These are phyloP conservation scores for Drosophila lacicola DNA, from an alignment of 2,888 invertebrate species.

Conservation along the genomic window DNA sequence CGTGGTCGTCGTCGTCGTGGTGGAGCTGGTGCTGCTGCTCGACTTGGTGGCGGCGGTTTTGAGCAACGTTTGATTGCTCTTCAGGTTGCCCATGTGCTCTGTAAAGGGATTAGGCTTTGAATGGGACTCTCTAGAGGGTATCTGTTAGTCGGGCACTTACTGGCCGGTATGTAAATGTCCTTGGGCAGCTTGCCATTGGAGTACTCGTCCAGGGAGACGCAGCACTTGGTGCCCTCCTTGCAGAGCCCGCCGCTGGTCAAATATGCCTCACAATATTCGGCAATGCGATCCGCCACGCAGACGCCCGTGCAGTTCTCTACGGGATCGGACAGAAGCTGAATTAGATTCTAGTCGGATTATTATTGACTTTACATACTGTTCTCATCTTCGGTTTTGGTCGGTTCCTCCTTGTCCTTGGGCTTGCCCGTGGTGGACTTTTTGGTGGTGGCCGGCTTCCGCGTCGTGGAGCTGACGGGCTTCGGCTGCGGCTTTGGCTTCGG, in stretches of 20 bases:
- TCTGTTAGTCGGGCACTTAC: conserved; percentile 72
- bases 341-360: neutral
- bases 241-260: conserved; percentile 90
- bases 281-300: conserved; percentile 92
- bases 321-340: neutral
- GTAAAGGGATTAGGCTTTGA: neutral
- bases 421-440: conserved; percentile 72
- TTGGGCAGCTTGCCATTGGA: conserved; percentile 89
- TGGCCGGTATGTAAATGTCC: conserved; percentile 90
- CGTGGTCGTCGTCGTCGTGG: conserved; percentile 39
- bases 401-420: conserved; percentile 59
- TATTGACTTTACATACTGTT: conserved; percentile 52
- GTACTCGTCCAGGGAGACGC: conserved; percentile 91
- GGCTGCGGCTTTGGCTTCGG: conserved; percentile 73
- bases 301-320: conserved; percentile 89
- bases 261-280: conserved; percentile 94
- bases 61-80: conserved; percentile 67
- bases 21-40: conserved; percentile 38
- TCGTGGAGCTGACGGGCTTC: conserved; percentile 63
- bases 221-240: conserved; percentile 91
- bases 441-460: conserved; percentile 70
- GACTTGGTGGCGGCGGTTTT: conserved; percentile 42
- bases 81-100: conserved; percentile 83
- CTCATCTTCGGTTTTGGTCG: conserved; percentile 72
- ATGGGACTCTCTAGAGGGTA: no score